These are phyloP conservation scores for Aquatica leii DNA, from an alignment of 2,888 invertebrate species.

Conservation along the genomic window DNA sequence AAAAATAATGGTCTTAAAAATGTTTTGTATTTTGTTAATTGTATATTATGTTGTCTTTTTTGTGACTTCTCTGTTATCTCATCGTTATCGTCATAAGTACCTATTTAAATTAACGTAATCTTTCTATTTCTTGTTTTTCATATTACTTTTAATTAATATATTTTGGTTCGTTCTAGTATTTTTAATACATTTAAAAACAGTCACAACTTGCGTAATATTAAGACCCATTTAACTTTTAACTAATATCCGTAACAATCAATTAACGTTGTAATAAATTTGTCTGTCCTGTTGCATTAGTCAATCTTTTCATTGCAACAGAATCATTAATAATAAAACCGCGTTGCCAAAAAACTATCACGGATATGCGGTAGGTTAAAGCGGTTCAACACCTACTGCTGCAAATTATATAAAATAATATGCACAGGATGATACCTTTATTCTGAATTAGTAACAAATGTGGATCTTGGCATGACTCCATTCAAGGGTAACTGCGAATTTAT, in stretches of 20 bases:
- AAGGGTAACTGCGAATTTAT: conserved; percentile 32
- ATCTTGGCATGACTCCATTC: conserved; percentile 42
- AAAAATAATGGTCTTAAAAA: no score
- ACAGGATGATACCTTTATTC: conserved; percentile 39
- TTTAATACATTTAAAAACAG: no score
- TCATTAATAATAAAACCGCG: conserved; percentile 11
- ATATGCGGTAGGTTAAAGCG: conserved; percentile 44
- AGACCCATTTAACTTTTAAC: no score
- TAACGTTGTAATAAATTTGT: not conserved
- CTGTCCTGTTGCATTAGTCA: conserved; percentile 8
- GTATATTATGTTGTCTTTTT: no score
- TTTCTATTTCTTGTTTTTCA: no score
- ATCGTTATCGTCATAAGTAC: no score
- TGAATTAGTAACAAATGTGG: conserved; percentile 45
- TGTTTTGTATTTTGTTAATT: no score
- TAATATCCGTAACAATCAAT: conserved; percentile 1
- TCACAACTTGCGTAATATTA: no score
- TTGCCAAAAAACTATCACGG: conserved; percentile 27
- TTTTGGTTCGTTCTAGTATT: no score
- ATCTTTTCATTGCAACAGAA: not conserved
- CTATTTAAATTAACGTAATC: no score
- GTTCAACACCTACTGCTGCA: conserved; percentile 33
- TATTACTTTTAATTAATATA: no score
- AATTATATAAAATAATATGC: conserved; percentile 39
- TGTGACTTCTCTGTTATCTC: no score